Conservation (phyloP, 2,888 invertebrate genomes). For the Drosophila eohydei region DNA sequence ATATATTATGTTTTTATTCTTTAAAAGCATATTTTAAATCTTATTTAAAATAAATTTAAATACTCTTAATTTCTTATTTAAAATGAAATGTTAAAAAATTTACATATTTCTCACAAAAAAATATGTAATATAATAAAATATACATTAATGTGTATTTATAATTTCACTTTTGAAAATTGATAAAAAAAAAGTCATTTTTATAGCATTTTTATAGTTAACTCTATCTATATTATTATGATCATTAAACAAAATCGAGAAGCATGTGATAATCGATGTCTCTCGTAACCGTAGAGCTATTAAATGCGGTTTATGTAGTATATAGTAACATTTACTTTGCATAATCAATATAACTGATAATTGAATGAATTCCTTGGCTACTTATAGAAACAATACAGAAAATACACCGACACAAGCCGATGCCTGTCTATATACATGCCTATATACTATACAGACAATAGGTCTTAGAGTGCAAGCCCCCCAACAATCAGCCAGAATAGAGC, state of each 20-base stretch:
- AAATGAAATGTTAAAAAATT: too few relatives aligned
- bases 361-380: slow-evolving; percentile 61
- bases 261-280: not conserved
- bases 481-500: slow-evolving; percentile 22
- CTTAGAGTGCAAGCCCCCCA: slow-evolving; percentile 38
- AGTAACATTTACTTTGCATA: slow-evolving; percentile 14
- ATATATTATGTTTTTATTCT: too few relatives aligned
- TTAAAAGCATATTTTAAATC: too few relatives aligned
- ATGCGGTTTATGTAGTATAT: not conserved
- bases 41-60: too few relatives aligned
- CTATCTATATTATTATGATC: not conserved
- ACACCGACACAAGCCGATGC: slow-evolving; percentile 44
- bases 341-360: slow-evolving; percentile 39
- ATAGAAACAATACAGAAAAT: slow-evolving; percentile 45
- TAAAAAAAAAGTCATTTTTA: not conserved
- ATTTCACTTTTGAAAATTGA: not conserved
- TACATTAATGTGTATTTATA: too few relatives aligned
- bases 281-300: not conserved
- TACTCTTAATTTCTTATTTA: too few relatives aligned
- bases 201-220: not conserved
- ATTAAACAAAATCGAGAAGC: not conserved
- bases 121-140: too few relatives aligned
- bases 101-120: too few relatives aligned
- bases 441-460: slow-evolving; percentile 32
- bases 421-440: slow-evolving; percentile 17